These are phyloP conservation scores for Neodontobutis hainanensis DNA, from an alignment of 2,113 vertebrate species.

Conservation along the genomic window DNA sequence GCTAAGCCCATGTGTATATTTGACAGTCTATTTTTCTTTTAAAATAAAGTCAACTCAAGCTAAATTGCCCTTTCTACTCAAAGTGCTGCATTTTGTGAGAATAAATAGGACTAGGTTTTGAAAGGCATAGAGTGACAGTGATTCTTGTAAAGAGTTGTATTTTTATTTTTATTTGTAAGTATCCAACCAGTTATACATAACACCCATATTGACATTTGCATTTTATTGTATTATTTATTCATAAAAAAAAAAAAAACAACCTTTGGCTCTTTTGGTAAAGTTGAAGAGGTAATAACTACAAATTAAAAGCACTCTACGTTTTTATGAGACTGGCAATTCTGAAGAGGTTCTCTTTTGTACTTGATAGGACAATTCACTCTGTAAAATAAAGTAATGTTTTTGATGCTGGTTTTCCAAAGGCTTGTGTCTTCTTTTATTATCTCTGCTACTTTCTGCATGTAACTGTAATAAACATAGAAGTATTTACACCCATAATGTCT, in stretches of 20 bases:
- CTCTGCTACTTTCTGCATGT: not conserved
- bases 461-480: too few species aligned
- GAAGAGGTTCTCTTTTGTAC: constrained; percentile 91
- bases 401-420: constrained; percentile 81
- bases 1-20: constrained; percentile 66
- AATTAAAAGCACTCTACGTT: constrained; percentile 81
- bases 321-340: constrained; percentile 90
- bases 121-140: constrained; percentile 63
- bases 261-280: constrained; percentile 74
- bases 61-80: constrained; percentile 82
- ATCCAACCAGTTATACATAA: constrained; percentile 72
- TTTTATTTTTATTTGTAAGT: constrained; percentile 58
- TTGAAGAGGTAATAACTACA: constrained; percentile 60
- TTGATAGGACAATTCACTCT: constrained; percentile 88
- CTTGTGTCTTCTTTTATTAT: constrained; percentile 68
- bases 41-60: constrained; percentile 73
- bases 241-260: constrained; percentile 68
- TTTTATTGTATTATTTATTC: constrained; percentile 86
- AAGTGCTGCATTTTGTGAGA: constrained; percentile 88
- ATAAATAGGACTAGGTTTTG: constrained; percentile 69
- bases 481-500: too few species aligned
- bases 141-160: constrained; percentile 62
- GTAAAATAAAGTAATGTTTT: constrained; percentile 93
- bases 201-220: constrained; percentile 75
- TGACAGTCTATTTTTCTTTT: constrained; percentile 57